A percentile compares a stretch with the other conserved stretches of the same genome.
Conservation (phyloP, 2,888 invertebrate species). For the Phengaris arion region DNA sequence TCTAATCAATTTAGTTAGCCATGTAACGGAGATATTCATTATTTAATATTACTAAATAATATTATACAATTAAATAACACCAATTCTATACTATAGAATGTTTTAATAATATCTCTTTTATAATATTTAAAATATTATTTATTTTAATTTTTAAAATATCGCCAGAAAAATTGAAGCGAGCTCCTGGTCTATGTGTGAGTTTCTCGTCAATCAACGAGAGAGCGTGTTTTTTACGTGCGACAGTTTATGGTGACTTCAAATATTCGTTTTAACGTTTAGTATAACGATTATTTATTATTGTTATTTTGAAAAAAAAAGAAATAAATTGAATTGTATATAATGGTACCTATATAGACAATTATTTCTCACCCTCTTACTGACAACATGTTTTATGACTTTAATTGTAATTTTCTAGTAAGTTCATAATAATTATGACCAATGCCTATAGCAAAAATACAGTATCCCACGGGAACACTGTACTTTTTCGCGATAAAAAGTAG, state of each 20-base stretch:
- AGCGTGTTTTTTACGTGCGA: constrained; percentile 18
- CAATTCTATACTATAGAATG: neutral
- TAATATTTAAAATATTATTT: neutral
- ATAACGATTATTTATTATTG: constrained; percentile 64
- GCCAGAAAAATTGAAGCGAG: neutral
- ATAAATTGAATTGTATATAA: constrained; percentile 74
- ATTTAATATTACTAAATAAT: neutral
- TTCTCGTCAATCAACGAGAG: neutral
- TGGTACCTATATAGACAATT: constrained; percentile 35
- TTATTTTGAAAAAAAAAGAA: constrained; percentile 69
- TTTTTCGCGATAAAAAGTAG: no score
- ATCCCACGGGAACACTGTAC: no score
- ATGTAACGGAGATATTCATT: neutral
- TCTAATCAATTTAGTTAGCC: neutral
- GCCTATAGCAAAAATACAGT: no score
- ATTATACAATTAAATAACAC: neutral
- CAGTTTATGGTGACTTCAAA: constrained; percentile 42
- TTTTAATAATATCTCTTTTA: no score
- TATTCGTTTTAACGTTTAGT: constrained; percentile 71
- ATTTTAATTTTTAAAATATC: neutral
- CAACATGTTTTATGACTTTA: neutral
- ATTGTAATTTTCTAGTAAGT: no score
- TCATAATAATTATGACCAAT: no score
- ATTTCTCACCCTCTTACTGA: neutral
- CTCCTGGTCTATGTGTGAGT: constrained; percentile 6